These are phyloP conservation scores for Melanophora roralis DNA, from an alignment of 2,888 invertebrate genomes.

Conservation along the genomic window DNA sequence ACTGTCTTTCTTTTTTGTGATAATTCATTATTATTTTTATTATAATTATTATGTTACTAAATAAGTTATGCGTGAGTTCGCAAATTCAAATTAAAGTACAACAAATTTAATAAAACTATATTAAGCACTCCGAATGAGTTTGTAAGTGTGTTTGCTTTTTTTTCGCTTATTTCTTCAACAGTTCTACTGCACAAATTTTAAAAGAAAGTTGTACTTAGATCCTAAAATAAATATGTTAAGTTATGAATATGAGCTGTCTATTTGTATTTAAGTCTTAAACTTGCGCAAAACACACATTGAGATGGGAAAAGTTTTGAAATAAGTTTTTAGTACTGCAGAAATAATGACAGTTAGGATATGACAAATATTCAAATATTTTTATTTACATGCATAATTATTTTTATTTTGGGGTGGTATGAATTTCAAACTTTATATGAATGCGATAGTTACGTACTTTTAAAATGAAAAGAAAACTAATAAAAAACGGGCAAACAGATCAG, in stretches of 20 bases:
- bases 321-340: conserved; percentile 22
- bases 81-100: neutral
- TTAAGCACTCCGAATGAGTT: neutral
- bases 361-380: no score
- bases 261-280: conserved; percentile 42
- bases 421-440: conserved; percentile 3
- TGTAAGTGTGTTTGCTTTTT: neutral
- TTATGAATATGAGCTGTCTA: conserved; percentile 46
- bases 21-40: conserved; percentile 43
- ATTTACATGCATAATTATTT: neutral
- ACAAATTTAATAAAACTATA: conserved; percentile 5
- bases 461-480: conserved; percentile 23
- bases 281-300: neutral
- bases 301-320: conserved; percentile 54
- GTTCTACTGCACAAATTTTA: neutral
- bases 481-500: conserved; percentile 16
- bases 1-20: no score
- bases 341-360: conserved; percentile 16
- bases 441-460: conserved; percentile 14
- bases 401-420: neutral
- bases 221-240: conserved; percentile 32
- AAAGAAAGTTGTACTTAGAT: neutral
- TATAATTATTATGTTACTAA: neutral
- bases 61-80: neutral
- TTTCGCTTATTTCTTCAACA: neutral